A percentile compares a stretch with the other conserved stretches of the same genome.
phyloP scores from a whole-genome alignment of 2,113 vertebrate species.

The Petaurus breviceps region DNA sequence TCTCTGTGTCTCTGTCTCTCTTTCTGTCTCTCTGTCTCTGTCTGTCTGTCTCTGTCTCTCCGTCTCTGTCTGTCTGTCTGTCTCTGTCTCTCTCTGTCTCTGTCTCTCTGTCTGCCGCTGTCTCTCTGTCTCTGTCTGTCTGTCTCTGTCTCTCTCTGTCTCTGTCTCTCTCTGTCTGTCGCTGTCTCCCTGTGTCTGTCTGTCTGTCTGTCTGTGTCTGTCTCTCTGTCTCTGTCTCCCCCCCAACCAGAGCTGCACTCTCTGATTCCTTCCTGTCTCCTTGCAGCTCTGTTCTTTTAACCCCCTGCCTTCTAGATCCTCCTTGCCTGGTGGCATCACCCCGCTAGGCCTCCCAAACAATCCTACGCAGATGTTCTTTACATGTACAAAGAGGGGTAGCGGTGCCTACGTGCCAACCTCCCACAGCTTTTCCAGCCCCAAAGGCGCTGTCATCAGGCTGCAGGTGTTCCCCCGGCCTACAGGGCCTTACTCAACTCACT shows the following conservation, averaged over 20 bases:
- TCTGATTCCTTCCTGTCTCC: not conserved
- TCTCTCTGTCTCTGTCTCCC: not conserved
- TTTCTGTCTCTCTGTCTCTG: too few species aligned
- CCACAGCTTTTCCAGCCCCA: not conserved
- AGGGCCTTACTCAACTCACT: not conserved
- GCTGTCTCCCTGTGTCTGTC: not conserved
- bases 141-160: too few species aligned
- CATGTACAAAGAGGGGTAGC: not conserved
- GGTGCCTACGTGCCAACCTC: not conserved
- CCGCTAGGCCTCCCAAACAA: not conserved
- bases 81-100: too few species aligned
- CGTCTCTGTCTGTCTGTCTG: too few species aligned
- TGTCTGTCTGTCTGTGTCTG: not conserved
- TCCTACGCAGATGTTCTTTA: not conserved
- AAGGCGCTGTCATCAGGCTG: not conserved
- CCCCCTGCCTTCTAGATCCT: not conserved
- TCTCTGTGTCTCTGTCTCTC: not conserved
- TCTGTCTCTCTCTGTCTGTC: not conserved
- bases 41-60: too few species aligned
- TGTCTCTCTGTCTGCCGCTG: not conserved
- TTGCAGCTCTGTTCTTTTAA: not conserved
- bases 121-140: not conserved
- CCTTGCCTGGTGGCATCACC: too few species aligned
- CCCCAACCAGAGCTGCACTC: not conserved
- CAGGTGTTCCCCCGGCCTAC: too few species aligned